phyloP scores from a whole-genome alignment of 2,113 vertebrate species.

The Dermatemys mawii region DNA sequence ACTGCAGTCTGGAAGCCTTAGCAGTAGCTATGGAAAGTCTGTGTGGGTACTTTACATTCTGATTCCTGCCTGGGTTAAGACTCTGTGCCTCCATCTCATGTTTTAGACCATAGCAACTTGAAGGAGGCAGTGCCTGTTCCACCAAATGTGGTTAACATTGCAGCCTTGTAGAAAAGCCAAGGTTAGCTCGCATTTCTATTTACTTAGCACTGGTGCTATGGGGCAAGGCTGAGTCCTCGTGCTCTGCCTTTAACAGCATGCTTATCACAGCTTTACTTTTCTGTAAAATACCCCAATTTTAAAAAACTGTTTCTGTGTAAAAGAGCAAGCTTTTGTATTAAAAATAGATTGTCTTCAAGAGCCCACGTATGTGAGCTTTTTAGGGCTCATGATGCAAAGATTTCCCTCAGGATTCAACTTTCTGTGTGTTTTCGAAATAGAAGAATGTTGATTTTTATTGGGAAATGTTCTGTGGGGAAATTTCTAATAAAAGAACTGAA shows the following conservation, averaged over 20 bases:
- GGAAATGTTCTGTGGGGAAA: neutral
- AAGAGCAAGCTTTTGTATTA: neutral
- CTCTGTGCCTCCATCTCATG: too few relatives aligned
- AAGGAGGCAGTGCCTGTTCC: neutral
- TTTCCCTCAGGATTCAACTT: neutral
- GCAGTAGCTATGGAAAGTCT: neutral
- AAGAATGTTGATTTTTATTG: neutral
- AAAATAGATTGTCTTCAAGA: neutral
- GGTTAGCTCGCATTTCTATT: neutral
- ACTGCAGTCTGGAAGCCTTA: accelerated
- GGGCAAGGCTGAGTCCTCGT: neutral
- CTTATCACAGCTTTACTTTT: neutral
- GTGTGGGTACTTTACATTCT: accelerated
- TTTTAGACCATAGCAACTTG: neutral
- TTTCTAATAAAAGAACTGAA: neutral
- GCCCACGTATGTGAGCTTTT: neutral
- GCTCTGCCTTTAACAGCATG: neutral
- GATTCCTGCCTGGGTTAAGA: too few relatives aligned
- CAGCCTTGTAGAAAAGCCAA: neutral
- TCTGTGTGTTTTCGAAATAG: neutral
- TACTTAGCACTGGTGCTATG: neutral
- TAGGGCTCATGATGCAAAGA: neutral
- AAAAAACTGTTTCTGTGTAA: neutral
- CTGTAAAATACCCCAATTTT: neutral
- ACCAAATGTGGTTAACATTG: neutral